Evolutionary conservation across 2,113 vertebrate genomes (phyloP).

Genomic region (Hiodon alosoides): DNA sequence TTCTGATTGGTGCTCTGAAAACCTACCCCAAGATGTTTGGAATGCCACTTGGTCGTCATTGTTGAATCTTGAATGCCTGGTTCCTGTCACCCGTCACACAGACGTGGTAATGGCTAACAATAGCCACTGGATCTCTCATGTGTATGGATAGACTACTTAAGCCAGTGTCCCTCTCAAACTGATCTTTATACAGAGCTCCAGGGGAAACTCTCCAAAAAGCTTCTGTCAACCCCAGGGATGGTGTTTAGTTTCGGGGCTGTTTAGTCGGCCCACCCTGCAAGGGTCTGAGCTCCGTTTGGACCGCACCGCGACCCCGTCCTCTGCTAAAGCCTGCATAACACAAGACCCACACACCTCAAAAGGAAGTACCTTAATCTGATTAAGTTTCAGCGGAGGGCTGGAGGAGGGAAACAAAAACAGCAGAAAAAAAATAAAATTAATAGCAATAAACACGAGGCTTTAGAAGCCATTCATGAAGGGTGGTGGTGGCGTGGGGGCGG

Average conservation of each 20-base stretch:
- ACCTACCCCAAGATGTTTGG: too few relatives aligned
- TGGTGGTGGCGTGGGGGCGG: not conserved
- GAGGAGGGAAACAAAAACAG: not conserved
- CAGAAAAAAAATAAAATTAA: constrained; percentile 12
- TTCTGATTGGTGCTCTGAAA: too few relatives aligned
- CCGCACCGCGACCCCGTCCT: not conserved
- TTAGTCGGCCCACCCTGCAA: too few relatives aligned
- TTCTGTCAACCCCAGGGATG: not conserved
- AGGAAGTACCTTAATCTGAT: not conserved
- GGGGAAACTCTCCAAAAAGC: not conserved
- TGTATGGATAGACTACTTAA: not conserved
- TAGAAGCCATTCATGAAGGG: constrained; percentile 17
- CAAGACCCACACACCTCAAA: not conserved
- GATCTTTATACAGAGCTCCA: not conserved
- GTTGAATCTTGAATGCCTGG: too few relatives aligned
- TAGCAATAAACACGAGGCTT: constrained; percentile 17
- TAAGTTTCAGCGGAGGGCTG: constrained; percentile 1
- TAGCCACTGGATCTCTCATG: too few relatives aligned
- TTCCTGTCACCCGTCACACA: too few relatives aligned
- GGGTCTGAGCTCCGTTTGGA: too few relatives aligned
- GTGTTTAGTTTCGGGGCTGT: not conserved
- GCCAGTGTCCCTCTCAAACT: not conserved
- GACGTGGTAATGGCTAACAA: too few relatives aligned
- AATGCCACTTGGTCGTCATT: too few relatives aligned
- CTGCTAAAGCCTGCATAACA: not conserved